Conservation (phyloP, 2,113 vertebrate genomes). For the Labeo catla region DNA sequence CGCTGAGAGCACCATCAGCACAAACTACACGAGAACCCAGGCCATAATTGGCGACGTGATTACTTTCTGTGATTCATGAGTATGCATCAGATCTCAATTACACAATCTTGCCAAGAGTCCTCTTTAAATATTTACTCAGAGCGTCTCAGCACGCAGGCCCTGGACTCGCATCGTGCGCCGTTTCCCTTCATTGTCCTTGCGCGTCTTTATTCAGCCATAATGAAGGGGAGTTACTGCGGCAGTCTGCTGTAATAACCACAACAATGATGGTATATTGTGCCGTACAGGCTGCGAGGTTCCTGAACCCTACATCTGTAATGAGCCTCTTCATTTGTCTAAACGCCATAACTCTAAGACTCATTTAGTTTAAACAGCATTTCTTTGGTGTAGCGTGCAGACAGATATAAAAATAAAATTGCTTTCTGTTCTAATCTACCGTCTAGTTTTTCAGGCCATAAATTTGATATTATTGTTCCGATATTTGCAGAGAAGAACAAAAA, state of each 20-base stretch:
- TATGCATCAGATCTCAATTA: conserved; percentile 46
- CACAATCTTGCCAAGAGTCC: conserved; percentile 39
- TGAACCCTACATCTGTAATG: conserved; percentile 20
- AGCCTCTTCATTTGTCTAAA: conserved; percentile 22
- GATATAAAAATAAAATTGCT: conserved; percentile 6
- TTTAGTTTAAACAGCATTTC: not conserved
- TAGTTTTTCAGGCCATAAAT: conserved; percentile 17
- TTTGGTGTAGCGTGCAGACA: not conserved
- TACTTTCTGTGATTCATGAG: conserved; percentile 42
- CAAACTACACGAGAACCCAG: not conserved
- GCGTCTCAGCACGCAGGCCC: conserved; percentile 2
- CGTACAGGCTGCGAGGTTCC: not conserved
- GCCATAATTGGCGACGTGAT: conserved; percentile 39
- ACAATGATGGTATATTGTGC: not conserved
- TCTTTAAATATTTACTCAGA: conserved; percentile 51
- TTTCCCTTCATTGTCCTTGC: conserved; percentile 31
- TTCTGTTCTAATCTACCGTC: not conserved
- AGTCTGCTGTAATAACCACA: conserved; percentile 24
- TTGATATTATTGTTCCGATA: not conserved
- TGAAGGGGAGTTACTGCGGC: conserved; percentile 30
- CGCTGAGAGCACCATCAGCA: conserved; percentile 29
- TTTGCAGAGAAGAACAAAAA: conserved; percentile 18
- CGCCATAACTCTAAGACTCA: not conserved
- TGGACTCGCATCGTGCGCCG: not conserved
- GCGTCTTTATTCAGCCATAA: conserved; percentile 40